Evolutionary conservation across 2,888 invertebrate genomes (phyloP).

Genomic region (Drosophila longiperda): DNA sequence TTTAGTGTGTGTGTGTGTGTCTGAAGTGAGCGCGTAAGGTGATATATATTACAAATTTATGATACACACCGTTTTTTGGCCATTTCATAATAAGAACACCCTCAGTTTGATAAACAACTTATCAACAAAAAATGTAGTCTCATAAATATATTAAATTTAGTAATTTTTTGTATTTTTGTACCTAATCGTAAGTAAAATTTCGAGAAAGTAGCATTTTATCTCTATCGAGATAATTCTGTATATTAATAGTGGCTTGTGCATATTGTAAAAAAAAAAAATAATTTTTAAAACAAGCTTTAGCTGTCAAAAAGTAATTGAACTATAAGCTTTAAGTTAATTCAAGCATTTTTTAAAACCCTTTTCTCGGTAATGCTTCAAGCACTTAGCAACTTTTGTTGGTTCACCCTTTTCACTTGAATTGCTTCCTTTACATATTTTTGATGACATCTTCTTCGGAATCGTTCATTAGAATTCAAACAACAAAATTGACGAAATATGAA

Average conservation of each 20-base stretch:
- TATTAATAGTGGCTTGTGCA: neutral
- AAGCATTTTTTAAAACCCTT: neutral
- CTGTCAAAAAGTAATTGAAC: neutral
- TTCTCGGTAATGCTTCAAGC: neutral
- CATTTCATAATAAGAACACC: constrained; percentile 48
- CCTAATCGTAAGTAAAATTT: neutral
- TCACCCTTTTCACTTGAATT: neutral
- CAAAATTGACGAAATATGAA: constrained; percentile 75
- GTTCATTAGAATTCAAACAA: constrained; percentile 67
- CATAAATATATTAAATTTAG: constrained; percentile 28
- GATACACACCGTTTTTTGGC: constrained; percentile 32
- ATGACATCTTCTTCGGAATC: constrained; percentile 2
- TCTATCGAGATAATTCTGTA: neutral
- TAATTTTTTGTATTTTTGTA: neutral
- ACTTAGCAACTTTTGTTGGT: neutral
- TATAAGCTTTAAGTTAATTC: neutral
- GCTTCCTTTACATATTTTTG: constrained; percentile 20
- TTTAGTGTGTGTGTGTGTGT: constrained; percentile 1
- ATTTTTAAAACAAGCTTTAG: neutral
- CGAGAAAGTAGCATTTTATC: neutral
- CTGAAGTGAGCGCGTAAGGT: constrained; percentile 54
- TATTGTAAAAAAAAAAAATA: neutral
- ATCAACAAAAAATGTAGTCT: constrained; percentile 37
- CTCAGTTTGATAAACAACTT: constrained; percentile 52
- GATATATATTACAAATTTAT: constrained; percentile 74